phyloP scores from a whole-genome alignment of 1,140 invertebrate genomes.

The Trichonephila inaurata region DNA sequence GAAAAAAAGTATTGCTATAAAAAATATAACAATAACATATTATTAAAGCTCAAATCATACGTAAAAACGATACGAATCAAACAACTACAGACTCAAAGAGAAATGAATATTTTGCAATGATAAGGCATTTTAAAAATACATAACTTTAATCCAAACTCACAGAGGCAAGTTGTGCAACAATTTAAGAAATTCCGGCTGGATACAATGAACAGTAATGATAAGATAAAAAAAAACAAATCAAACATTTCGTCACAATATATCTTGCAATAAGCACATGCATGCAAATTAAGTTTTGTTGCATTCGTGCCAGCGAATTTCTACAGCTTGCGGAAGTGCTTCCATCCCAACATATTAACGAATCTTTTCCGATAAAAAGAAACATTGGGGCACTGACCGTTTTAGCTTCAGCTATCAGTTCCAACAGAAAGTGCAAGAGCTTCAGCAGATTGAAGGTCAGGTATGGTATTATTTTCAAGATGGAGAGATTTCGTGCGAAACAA shows the following conservation, averaged over 20 bases:
- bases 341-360: background rate
- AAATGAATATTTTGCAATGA: slow-evolving; percentile 6
- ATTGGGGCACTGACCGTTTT: slow-evolving; percentile 22
- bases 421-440: background rate
- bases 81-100: background rate
- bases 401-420: background rate
- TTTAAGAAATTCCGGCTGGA: background rate
- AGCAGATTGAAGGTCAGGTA: background rate
- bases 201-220: background rate
- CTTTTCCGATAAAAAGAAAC: slow-evolving; percentile 24
- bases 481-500: background rate
- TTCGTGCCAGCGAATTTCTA: background rate
- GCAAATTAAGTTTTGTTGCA: background rate
- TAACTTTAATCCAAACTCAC: background rate
- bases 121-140: background rate
- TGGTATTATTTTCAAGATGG: background rate
- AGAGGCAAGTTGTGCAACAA: background rate
- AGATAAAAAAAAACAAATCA: background rate
- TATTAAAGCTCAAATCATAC: background rate
- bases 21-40: background rate
- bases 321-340: background rate
- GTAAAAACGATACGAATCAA: background rate
- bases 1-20: background rate
- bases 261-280: background rate
- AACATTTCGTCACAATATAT: slow-evolving; percentile 31